Percentiles rank a stretch among this genome's conserved stretches.
These are phyloP conservation scores for Bombycilla garrulus DNA, from an alignment of 2,113 vertebrate genomes.

Conservation along the genomic window DNA sequence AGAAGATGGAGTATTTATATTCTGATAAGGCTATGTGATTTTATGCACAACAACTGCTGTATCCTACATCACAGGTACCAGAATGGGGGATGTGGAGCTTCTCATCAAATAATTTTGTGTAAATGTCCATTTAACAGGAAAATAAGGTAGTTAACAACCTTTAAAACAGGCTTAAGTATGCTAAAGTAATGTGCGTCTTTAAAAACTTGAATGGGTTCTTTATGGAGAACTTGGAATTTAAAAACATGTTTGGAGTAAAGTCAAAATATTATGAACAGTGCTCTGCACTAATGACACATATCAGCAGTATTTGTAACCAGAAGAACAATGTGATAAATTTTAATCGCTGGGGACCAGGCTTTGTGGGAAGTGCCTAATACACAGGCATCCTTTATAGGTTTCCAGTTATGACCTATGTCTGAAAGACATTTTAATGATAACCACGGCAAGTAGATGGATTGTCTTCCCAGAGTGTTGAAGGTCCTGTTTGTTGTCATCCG, in stretches of 20 bases:
- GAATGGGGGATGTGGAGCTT: constrained; percentile 36
- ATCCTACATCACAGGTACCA: constrained; percentile 42
- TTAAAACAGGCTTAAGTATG: constrained; percentile 42
- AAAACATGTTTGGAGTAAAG: constrained; percentile 71
- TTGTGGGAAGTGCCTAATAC: constrained; percentile 81
- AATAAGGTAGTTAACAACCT: constrained; percentile 50
- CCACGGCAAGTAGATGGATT: constrained; percentile 83
- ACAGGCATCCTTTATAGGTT: constrained; percentile 83
- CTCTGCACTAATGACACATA: constrained; percentile 80
- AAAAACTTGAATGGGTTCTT: constrained; percentile 59
- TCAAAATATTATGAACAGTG: constrained; percentile 77
- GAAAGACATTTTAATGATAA: constrained; percentile 88
- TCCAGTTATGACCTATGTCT: constrained; percentile 85
- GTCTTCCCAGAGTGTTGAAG: constrained; percentile 83
- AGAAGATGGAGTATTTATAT: constrained; percentile 16
- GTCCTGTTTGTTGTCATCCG: constrained; percentile 82
- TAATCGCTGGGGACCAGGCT: constrained; percentile 75
- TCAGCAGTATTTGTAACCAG: constrained; percentile 78
- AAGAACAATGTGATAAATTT: constrained; percentile 83
- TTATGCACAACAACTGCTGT: constrained; percentile 11
- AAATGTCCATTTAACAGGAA: constrained; percentile 54
- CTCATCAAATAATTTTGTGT: constrained; percentile 41
- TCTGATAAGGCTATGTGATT: constrained; percentile 11
- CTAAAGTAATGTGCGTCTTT: not conserved
- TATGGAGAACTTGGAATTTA: constrained; percentile 62